Evolutionary conservation across 2,113 vertebrate species (phyloP).

Genomic region (Oncorhynchus masou): DNA sequence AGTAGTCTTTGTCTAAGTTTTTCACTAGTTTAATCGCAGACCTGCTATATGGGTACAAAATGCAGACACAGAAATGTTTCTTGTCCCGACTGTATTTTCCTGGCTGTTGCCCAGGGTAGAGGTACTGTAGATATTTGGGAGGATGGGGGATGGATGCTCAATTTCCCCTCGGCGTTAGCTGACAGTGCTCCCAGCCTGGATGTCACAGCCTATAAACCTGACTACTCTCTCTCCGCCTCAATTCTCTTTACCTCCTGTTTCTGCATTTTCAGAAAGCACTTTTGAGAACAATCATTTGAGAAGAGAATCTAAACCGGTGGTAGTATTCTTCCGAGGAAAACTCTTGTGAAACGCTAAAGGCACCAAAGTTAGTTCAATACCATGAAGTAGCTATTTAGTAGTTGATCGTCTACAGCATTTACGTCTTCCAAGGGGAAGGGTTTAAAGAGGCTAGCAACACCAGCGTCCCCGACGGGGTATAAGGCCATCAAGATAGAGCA

Average conservation of each 20-base stretch:
- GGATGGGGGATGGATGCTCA: conserved; percentile 1
- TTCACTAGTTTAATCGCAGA: not conserved
- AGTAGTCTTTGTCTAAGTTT: not conserved
- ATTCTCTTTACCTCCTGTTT: too few species aligned
- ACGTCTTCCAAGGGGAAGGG: too few species aligned
- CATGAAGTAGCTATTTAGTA: not conserved
- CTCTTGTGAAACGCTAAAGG: not conserved
- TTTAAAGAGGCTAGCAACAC: too few species aligned
- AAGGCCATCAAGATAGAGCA: conserved; percentile 30
- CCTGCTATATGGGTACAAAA: conserved; percentile 19
- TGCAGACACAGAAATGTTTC: not conserved
- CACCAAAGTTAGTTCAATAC: too few species aligned
- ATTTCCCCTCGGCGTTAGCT: conserved; percentile 42
- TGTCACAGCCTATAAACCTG: not conserved
- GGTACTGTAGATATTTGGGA: conserved; percentile 28
- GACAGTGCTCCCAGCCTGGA: conserved; percentile 26
- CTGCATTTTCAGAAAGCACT: not conserved
- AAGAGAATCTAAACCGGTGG: not conserved
- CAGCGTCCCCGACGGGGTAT: conserved; percentile 3
- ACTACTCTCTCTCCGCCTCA: too few species aligned
- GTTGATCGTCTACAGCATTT: too few species aligned
- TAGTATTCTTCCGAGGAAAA: too few species aligned
- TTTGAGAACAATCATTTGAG: not conserved
- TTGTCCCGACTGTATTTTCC: conserved; percentile 11
- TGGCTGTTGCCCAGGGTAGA: conserved; percentile 21